A percentile compares a stretch with the other conserved stretches of the same genome.
Conservation (phyloP, 2,113 vertebrate genomes). For the Furnarius figulus region DNA sequence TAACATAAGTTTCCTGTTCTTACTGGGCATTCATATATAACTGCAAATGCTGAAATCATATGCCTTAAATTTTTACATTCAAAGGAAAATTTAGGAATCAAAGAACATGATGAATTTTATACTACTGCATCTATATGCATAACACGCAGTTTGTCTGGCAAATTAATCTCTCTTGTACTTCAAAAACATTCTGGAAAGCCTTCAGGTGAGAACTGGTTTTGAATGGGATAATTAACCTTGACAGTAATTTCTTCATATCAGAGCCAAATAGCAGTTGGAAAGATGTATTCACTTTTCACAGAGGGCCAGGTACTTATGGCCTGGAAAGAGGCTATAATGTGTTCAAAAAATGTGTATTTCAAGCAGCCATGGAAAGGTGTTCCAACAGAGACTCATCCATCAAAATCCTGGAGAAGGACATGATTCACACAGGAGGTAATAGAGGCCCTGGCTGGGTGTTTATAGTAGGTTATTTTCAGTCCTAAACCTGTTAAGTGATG, state of each 20-base stretch:
- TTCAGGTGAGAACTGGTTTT: constrained; percentile 65
- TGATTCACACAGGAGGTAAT: neutral
- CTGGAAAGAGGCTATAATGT: constrained; percentile 43
- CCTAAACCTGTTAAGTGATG: neutral
- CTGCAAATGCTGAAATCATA: neutral
- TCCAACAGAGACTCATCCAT: constrained; percentile 26
- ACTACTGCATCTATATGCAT: neutral
- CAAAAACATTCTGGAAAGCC: constrained; percentile 60
- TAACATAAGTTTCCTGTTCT: neutral
- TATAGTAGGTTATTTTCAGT: neutral
- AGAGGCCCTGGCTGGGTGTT: neutral
- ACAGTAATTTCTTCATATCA: constrained; percentile 59
- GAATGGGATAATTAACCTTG: constrained; percentile 70
- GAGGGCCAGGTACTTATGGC: constrained; percentile 36
- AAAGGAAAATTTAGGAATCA: neutral
- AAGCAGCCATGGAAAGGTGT: constrained; percentile 4
- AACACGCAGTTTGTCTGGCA: constrained; percentile 16
- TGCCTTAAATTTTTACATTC: neutral
- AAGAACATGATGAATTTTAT: neutral
- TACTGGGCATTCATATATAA: neutral
- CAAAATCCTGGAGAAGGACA: neutral
- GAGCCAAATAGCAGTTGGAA: constrained; percentile 47
- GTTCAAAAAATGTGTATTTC: constrained; percentile 34
- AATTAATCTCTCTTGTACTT: constrained; percentile 51
- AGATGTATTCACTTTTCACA: constrained; percentile 65